A percentile compares a stretch with the other conserved stretches of the same genome.
Conservation (phyloP, 2,888 invertebrate genomes). For the Geophilus truncorum region DNA sequence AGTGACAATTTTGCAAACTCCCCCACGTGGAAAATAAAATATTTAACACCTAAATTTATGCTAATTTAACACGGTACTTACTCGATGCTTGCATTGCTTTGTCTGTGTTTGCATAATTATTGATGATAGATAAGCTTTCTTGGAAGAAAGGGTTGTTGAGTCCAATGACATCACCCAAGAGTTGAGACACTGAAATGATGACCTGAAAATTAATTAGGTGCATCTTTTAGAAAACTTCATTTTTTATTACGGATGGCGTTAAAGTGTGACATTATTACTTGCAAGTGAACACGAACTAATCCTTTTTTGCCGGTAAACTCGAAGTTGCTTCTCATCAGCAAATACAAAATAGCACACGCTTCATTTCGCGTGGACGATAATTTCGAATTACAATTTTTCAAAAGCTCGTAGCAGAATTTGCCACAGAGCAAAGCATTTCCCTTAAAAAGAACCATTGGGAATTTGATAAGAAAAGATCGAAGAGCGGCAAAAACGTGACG, state of each 20-base stretch:
- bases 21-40: not conserved
- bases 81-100: conserved; percentile 91
- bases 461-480: conserved; percentile 85
- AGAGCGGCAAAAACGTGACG: conserved; percentile 88
- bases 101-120: conserved; percentile 86
- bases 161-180: conserved; percentile 84
- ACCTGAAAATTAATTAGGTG: conserved; percentile 56
- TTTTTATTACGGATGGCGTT: not conserved
- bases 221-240: not conserved
- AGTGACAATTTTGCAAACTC: conserved; percentile 17
- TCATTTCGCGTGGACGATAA: conserved; percentile 79
- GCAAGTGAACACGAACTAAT: conserved; percentile 81
- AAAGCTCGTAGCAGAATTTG: conserved; percentile 66
- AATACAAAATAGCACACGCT: conserved; percentile 83
- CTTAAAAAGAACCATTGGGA: conserved; percentile 74
- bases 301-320: conserved; percentile 78
- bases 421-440: conserved; percentile 74
- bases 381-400: conserved; percentile 80
- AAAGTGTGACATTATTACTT: conserved; percentile 55
- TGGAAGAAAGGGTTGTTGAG: conserved; percentile 91
- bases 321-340: conserved; percentile 90
- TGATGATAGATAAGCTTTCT: conserved; percentile 85
- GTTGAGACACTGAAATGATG: conserved; percentile 90
- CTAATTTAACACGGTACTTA: conserved; percentile 43
- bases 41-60: not conserved